phyloP scores from a whole-genome alignment of 2,113 vertebrate genomes.

The Siniperca chuatsi region DNA sequence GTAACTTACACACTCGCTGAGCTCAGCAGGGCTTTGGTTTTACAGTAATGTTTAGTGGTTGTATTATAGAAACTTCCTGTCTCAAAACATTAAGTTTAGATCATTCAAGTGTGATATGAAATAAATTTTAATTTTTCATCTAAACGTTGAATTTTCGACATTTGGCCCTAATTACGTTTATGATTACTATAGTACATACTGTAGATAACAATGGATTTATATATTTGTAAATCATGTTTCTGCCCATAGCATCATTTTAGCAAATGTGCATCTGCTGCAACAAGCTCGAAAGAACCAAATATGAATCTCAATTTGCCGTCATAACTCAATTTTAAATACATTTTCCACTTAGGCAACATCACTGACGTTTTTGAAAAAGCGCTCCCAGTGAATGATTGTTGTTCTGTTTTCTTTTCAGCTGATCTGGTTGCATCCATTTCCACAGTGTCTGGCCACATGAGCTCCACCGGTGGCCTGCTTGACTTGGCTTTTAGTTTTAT shows the following conservation, averaged over 20 bases:
- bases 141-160: too few species aligned
- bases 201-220: too few species aligned
- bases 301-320: neutral
- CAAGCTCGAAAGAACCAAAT: neutral
- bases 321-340: neutral
- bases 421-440: neutral
- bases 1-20: neutral
- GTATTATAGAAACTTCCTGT: neutral
- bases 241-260: too few species aligned
- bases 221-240: neutral
- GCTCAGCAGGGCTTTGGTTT: too few species aligned
- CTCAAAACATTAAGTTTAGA: neutral
- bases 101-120: too few species aligned
- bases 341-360: too few species aligned
- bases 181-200: too few species aligned
- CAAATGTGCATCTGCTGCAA: neutral
- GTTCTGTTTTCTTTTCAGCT: neutral
- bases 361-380: too few species aligned
- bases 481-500: fast-evolving
- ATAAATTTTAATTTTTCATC: too few species aligned
- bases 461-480: fast-evolving
- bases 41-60: neutral
- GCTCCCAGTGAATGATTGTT: neutral
- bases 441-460: neutral
- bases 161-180: too few species aligned